Percentiles rank a stretch among this genome's conserved stretches.
phyloP scores from a whole-genome alignment of 2,888 invertebrate species.

The Trichopria drosophilae region DNA sequence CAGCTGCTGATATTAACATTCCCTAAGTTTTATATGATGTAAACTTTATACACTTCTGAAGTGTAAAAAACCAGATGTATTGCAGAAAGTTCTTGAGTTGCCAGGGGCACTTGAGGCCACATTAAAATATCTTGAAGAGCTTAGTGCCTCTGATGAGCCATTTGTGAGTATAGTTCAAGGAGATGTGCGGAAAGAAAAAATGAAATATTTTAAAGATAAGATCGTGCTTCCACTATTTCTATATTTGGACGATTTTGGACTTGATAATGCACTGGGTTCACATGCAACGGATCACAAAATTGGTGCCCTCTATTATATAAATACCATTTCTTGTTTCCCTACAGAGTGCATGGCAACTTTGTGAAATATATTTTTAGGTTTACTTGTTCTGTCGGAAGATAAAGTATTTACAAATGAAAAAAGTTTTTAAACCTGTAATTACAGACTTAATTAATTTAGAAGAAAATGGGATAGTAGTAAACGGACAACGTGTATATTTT shows the following conservation, averaged over 20 bases:
- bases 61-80: too few relatives aligned
- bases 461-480: too few relatives aligned
- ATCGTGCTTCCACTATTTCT: not conserved
- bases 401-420: not conserved
- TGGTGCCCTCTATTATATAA: not conserved
- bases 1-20: too few relatives aligned
- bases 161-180: not conserved
- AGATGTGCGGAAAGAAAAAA: not conserved
- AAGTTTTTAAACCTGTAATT: constrained; percentile 1
- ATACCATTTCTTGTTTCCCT: not conserved
- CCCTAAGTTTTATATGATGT: too few relatives aligned
- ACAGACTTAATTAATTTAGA: not conserved
- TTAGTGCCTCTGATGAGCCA: not conserved
- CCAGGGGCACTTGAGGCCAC: constrained; percentile 1
- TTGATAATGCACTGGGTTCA: constrained; percentile 1
- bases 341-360: not conserved
- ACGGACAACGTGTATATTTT: too few relatives aligned
- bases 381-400: constrained; percentile 2
- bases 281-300: constrained; percentile 2
- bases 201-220: not conserved
- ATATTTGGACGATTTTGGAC: constrained; percentile 1
- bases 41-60: too few relatives aligned
- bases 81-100: not conserved
- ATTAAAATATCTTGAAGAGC: not conserved
- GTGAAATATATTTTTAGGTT: not conserved